Base-by-base conservation (phyloP, 2,113 vertebrate genomes). In the Mixornis gularis region DNA sequence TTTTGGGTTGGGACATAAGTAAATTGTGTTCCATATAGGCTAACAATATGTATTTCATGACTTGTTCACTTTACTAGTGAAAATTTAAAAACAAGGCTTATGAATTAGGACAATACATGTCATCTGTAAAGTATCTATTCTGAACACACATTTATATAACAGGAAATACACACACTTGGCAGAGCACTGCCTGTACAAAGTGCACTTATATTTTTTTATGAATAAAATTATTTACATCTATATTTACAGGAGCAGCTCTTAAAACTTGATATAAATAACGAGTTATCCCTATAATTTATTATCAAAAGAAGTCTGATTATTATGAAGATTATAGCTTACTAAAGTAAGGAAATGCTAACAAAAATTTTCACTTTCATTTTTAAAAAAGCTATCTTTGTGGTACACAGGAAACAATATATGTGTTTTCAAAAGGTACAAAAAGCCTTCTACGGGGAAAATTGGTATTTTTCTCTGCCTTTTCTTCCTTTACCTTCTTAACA, bases 391-490 rank as follows among this genome's bases (percentile, higher is more conserved):
- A 7, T 18, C 4, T 43, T 56, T 51, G 5, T 52, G 3, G 1
- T 56, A n/a, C 13, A 49, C 3, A 38, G 8, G 5, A 68, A 82
- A 60, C 51, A 43, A 68, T 3, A 3, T 8, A 2, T 48, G 17
- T 55, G 2, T 3, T 58, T 86, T 77, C 7, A 74, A 62, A 81
- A 46, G 38, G 1, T n/a, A 60, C 14, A 63, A 32, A 62, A 2
- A 25, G 0, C 1, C 1, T 62, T 64, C 21, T 32, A 0, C 44
- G 19, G 5, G 7, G 4, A 34, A 2, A 40, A 6, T 6, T 24
- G 2, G 1, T 17, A 49, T 53, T 71, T 71, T 78, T 44, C 9
- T 49, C 4, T 58, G 40, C 6, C 6, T 74, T 79, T 66, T 73
- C 7, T 71, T 92, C 21, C 10, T 59, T 71, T 76, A 11, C 12